A percentile compares a stretch with the other conserved stretches of the same genome.
phyloP scores from a whole-genome alignment of 2,113 vertebrate species.

The Xerus inauris region DNA sequence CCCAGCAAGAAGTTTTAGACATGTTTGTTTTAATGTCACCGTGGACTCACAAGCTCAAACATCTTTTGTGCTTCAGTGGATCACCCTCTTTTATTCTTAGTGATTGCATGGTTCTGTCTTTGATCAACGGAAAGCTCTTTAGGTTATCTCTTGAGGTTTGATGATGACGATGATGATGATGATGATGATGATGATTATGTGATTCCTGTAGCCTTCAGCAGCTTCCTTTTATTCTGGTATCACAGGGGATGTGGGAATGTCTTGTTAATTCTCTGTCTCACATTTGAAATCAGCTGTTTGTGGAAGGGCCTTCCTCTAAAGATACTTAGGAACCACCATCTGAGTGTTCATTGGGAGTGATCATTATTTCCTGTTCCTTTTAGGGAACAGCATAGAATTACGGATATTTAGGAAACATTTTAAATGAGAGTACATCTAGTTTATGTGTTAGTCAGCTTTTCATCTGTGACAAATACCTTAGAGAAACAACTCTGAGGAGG shows the following conservation, averaged over 20 bases:
- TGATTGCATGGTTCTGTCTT: background rate
- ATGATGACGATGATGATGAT: no score
- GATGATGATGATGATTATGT: no score
- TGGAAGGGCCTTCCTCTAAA: fast-evolving
- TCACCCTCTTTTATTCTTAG: background rate
- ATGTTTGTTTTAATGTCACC: no score
- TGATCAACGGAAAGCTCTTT: no score
- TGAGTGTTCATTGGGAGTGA: no score
- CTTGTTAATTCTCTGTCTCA: no score
- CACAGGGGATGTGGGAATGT: no score
- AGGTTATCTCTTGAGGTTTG: background rate
- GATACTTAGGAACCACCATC: background rate
- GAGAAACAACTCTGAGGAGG: no score
- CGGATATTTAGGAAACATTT: background rate
- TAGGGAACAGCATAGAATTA: background rate
- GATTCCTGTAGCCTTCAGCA: fast-evolving
- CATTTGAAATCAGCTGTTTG: background rate
- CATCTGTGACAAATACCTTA: no score
- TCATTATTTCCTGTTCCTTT: background rate
- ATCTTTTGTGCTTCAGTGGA: no score
- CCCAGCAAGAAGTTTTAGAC: background rate
- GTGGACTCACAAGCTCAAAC: background rate
- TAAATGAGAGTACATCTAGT: background rate
- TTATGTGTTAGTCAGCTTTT: no score
- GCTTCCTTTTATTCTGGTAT: background rate